A percentile compares a stretch with the other conserved stretches of the same genome.
Evolutionary conservation across 1,140 invertebrate genomes (phyloP).

Genomic region (Lasaia peninsularis): DNA sequence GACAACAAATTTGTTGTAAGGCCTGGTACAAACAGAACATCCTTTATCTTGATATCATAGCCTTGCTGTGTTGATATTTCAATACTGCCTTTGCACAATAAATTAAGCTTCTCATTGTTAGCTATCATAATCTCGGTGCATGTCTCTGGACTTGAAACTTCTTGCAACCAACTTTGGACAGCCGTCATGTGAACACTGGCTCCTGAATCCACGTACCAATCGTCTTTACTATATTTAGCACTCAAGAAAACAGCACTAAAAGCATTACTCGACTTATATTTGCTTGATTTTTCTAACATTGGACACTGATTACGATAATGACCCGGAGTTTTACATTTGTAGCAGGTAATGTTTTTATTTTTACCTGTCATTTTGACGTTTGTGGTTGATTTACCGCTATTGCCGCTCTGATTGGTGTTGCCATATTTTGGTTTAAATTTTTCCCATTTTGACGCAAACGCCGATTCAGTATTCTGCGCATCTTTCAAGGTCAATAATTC

Average conservation of each 20-base stretch:
- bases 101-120: slow-evolving; percentile 12
- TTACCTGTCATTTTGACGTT: slow-evolving; percentile 1
- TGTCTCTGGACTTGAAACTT: slow-evolving; percentile 15
- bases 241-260: slow-evolving; percentile 13
- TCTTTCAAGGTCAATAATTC: background rate
- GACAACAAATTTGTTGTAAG: slow-evolving; percentile 2
- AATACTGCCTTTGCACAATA: slow-evolving; percentile 13
- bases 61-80: slow-evolving; percentile 10
- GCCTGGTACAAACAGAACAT: background rate
- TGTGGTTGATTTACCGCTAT: background rate
- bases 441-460: background rate
- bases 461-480: background rate
- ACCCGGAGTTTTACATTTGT: slow-evolving; percentile 12
- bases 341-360: slow-evolving; percentile 18
- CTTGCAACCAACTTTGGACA: slow-evolving; percentile 8
- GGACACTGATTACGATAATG: slow-evolving; percentile 19
- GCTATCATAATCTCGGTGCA: background rate
- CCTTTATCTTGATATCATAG: slow-evolving; percentile 10
- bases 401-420: background rate
- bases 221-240: slow-evolving; percentile 13
- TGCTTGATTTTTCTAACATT: slow-evolving; percentile 15
- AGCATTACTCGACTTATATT: slow-evolving; percentile 10
- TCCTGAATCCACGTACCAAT: slow-evolving; percentile 2
- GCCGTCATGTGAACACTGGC: background rate
- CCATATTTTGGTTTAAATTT: background rate